Evolutionary conservation across 2,113 vertebrate genomes (phyloP).

Genomic region (human): DNA sequence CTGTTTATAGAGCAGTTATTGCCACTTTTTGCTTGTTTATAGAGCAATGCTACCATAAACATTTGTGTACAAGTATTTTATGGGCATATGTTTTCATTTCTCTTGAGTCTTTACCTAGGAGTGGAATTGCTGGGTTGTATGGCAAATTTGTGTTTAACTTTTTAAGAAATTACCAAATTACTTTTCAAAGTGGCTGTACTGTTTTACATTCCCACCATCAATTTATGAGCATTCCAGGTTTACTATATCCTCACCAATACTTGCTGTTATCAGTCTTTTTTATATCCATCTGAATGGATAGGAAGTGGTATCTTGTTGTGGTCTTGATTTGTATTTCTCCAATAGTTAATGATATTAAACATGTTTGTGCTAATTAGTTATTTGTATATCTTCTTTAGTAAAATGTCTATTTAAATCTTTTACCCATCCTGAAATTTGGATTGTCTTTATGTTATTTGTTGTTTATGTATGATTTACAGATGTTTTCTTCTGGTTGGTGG

Average conservation of each 20-base stretch:
- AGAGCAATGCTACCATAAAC: neutral
- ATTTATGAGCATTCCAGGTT: neutral
- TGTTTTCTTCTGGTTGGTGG: neutral
- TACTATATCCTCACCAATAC: accelerated
- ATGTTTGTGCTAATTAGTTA: neutral
- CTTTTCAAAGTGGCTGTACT: neutral
- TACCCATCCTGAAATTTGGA: neutral
- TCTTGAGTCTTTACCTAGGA: neutral
- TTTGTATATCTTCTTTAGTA: neutral
- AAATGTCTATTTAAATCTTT: neutral
- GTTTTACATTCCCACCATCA: neutral
- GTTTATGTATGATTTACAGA: neutral
- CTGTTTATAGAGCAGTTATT: no score
- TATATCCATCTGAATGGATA: neutral
- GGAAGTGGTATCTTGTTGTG: neutral
- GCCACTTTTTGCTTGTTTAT: no score
- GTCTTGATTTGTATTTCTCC: neutral
- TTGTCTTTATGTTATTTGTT: neutral
- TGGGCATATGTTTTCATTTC: neutral
- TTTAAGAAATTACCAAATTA: neutral
- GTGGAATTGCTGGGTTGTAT: neutral
- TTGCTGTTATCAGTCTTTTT: neutral
- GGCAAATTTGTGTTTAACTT: neutral
- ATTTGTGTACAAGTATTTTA: neutral
- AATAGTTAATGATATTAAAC: no score